A percentile compares a stretch with the other conserved stretches of the same genome.
These are phyloP conservation scores for Chelmon rostratus DNA, from an alignment of 2,797 vertebrate genomes.

Conservation along the genomic window DNA sequence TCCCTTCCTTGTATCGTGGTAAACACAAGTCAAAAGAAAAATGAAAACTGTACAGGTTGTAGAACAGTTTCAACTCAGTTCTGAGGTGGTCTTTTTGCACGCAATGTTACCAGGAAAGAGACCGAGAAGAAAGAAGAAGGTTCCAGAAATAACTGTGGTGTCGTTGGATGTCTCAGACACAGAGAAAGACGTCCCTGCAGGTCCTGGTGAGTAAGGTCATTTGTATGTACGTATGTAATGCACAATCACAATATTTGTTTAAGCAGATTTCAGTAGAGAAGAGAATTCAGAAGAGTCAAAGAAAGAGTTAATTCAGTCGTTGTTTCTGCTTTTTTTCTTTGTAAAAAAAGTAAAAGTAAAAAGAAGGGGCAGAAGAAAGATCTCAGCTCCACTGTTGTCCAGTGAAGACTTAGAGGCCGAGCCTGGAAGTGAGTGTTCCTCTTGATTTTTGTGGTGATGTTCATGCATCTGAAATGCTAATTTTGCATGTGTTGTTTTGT, in stretches of 20 bases:
- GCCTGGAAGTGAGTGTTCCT: slow-evolving; percentile 53
- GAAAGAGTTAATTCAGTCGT: too few relatives aligned
- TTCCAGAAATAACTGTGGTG: slow-evolving; percentile 1
- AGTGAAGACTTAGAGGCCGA: slow-evolving; percentile 39
- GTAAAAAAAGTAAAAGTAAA: slow-evolving; percentile 49
- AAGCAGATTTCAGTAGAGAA: too few relatives aligned
- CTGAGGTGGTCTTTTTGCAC: background rate
- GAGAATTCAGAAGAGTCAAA: background rate
- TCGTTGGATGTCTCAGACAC: slow-evolving; percentile 35
- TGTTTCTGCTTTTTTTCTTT: background rate
- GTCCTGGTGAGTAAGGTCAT: slow-evolving; percentile 53
- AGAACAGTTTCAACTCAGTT: background rate
- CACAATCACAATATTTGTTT: background rate
- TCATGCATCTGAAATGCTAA: background rate
- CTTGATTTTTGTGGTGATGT: background rate
- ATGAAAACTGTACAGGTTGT: background rate
- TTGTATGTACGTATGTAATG: background rate
- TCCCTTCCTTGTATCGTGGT: slow-evolving; percentile 53
- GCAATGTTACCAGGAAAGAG: slow-evolving; percentile 51
- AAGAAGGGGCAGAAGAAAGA: slow-evolving; percentile 55
- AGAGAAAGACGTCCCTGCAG: slow-evolving; percentile 43
- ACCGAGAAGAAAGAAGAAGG: slow-evolving; percentile 43
- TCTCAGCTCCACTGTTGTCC: slow-evolving; percentile 12
- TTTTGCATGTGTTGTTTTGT: background rate
- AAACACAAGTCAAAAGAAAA: slow-evolving; percentile 44